Evolutionary conservation across 2,888 invertebrate genomes (phyloP), one percentile per base, ranked within the genome.

Genomic region (Sesia apiformis): DNA sequence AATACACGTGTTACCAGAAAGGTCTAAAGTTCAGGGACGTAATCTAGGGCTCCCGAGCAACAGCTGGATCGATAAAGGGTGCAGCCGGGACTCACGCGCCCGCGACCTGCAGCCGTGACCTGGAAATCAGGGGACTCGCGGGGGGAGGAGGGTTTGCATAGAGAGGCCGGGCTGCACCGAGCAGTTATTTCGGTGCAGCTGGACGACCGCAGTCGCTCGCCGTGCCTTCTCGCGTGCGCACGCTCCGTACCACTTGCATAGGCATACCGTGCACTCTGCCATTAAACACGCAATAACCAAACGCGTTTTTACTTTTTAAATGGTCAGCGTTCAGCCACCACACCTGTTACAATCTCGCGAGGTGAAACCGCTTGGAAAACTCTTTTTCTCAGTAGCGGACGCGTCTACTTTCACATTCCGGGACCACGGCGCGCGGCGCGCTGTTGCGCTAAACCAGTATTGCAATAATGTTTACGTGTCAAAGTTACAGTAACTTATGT

Each of bases 151-250:
- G 74, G 74, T 70, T 71, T 86, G 87, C 87, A 86, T 79, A 79
- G 78, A 80, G 72, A 83, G 80, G 82, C 86, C 85, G 72, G 87
- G 84, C 76, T 87, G 85, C 86, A 86, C 53, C 69, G 78, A 85
- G 85, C 86, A 84, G 85, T 84, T 89, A 89, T 88, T 89, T 89
- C 84, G 82, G 87, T 89, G 89, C 88, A 89, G 78, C 81, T 75
- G 69, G 58, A 69, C 60, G 61, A 67, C 69, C 84, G 72, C 84
- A 85, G 85, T 86, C 81, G 79, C 64, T 73, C 70, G 70, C 69
- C 78, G 84, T 82, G 81, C 79, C 78, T 84, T 79, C 75, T 73
- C 61, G 62, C 67, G 84, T 69, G 78, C 82, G 84, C 86, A 72
- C 84, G 86, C 64, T 63, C 69, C 63, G 61, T 61, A 58, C n/a